These are phyloP conservation scores for Aphelinus certus DNA, from an alignment of 1,140 invertebrate genomes.

Conservation along the genomic window DNA sequence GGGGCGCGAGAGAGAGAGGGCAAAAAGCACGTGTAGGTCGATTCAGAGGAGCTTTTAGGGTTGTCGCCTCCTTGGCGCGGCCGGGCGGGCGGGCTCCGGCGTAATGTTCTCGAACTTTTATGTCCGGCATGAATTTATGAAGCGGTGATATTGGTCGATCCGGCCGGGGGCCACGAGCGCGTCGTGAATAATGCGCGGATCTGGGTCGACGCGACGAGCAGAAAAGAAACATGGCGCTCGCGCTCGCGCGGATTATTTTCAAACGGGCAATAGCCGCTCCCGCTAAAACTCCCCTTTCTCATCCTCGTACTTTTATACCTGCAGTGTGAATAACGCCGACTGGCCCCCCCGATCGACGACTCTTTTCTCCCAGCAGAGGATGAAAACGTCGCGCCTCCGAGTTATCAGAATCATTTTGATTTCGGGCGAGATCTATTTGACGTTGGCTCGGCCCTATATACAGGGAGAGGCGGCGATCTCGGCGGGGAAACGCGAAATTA, in stretches of 20 bases:
- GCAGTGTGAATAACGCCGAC: background rate
- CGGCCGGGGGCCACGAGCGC: background rate
- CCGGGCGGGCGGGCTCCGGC: background rate
- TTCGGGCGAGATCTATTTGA: no score
- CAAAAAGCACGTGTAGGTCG: background rate
- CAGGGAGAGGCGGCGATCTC: no score
- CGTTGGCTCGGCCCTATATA: no score
- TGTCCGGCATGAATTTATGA: slow-evolving; percentile 35
- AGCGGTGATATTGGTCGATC: slow-evolving; percentile 30
- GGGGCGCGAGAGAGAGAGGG: background rate
- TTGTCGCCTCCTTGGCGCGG: slow-evolving; percentile 29
- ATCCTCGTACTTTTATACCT: background rate
- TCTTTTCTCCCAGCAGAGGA: background rate
- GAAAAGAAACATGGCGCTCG: slow-evolving; percentile 21
- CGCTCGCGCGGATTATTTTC: slow-evolving; percentile 9
- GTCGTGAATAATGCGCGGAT: slow-evolving; percentile 35
- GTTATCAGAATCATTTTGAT: background rate
- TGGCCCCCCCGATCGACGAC: background rate
- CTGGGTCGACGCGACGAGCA: slow-evolving; percentile 17
- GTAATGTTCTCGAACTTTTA: slow-evolving; percentile 27
- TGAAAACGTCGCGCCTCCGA: background rate
- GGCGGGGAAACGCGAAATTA: no score
- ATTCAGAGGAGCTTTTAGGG: slow-evolving; percentile 31
- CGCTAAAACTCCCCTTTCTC: background rate
- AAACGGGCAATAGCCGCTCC: background rate